Conservation (phyloP, 2,888 invertebrate genomes). For the Druceiella hillmani region DNA sequence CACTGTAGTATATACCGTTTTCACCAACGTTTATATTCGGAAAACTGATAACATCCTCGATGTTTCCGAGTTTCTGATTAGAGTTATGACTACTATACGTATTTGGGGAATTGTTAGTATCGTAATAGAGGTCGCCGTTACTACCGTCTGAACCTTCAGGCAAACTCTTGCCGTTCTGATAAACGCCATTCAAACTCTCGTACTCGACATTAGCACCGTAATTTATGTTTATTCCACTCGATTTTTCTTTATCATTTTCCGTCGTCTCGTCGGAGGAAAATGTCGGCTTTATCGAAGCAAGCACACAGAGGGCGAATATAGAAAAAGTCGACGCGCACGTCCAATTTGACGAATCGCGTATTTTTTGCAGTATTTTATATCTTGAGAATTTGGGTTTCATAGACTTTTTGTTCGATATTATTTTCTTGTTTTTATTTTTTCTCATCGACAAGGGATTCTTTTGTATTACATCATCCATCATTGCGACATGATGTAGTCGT, state of each 20-base stretch:
- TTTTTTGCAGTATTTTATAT: too few relatives aligned
- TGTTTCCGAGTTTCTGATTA: slow-evolving; percentile 24
- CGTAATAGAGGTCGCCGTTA: slow-evolving; percentile 2
- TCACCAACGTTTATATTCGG: slow-evolving; percentile 43
- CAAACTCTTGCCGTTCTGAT: not conserved
- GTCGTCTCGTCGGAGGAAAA: too few relatives aligned
- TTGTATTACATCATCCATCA: too few relatives aligned
- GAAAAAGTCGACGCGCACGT: too few relatives aligned
- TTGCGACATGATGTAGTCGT: too few relatives aligned
- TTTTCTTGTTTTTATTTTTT: too few relatives aligned
- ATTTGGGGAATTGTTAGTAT: not conserved
- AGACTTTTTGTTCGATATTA: too few relatives aligned
- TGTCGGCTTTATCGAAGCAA: too few relatives aligned
- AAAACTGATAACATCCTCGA: slow-evolving; percentile 29
- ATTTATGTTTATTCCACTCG: not conserved
- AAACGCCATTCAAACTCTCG: not conserved
- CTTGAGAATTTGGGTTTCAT: too few relatives aligned
- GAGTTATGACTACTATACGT: slow-evolving; percentile 16
- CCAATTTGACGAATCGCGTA: too few relatives aligned
- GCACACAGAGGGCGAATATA: too few relatives aligned
- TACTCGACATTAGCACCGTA: not conserved
- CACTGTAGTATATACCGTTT: slow-evolving; percentile 38
- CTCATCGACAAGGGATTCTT: too few relatives aligned
- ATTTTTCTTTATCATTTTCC: not conserved
- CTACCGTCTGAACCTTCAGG: not conserved